Conservation (phyloP, 2,888 invertebrate genomes). For the Cephus runcator region DNA sequence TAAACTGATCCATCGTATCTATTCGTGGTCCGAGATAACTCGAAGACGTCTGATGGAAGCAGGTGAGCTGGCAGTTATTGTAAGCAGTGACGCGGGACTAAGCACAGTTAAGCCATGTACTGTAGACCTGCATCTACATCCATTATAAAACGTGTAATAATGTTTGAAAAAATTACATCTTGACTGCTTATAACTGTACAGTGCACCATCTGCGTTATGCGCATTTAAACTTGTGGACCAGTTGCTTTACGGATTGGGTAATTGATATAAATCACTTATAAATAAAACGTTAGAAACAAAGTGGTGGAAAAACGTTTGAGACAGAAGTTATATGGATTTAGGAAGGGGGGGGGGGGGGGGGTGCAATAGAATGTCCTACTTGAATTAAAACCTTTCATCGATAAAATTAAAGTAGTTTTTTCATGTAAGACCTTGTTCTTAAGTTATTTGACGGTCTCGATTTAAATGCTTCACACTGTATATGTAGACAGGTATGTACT, state of each 20-base stretch:
- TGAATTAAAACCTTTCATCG: too few species aligned
- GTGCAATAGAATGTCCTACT: too few species aligned
- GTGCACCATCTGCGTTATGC: not conserved
- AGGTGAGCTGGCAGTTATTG: conserved; percentile 12
- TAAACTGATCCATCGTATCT: not conserved
- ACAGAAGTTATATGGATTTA: too few species aligned
- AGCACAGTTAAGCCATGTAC: conserved; percentile 28
- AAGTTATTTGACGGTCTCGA: too few species aligned
- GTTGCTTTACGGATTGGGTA: not conserved
- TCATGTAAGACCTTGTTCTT: too few species aligned
- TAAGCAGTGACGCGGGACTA: conserved; percentile 30
- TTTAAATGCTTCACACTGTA: not conserved
- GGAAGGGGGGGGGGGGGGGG: too few species aligned
- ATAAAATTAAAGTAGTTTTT: too few species aligned
- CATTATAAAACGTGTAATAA: conserved; percentile 17
- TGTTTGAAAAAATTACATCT: conserved; percentile 1
- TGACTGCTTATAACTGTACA: not conserved
- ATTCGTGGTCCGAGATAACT: not conserved
- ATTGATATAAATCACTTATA: not conserved
- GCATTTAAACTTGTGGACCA: not conserved
- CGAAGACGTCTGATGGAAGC: not conserved
- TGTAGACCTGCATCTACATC: conserved; percentile 21
- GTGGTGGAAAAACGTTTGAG: not conserved
- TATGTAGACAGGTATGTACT: not conserved
- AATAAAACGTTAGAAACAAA: not conserved